Conservation (phyloP, 2,888 invertebrate species). For the Drosophila paramelanica region DNA sequence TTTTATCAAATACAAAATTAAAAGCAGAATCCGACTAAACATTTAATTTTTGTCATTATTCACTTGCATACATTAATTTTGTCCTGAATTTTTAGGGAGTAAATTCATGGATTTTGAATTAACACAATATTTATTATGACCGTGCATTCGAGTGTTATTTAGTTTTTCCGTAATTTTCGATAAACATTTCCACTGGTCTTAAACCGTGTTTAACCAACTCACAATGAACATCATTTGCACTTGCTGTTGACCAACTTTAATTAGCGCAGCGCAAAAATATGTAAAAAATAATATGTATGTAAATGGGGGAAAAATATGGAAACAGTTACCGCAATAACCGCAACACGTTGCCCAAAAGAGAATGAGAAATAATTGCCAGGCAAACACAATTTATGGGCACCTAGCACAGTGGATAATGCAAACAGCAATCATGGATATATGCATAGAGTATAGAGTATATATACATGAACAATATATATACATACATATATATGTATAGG, state of each 20-base stretch:
- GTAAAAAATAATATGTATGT: conserved; percentile 22
- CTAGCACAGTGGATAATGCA: conserved; percentile 7
- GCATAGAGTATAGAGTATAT: background rate
- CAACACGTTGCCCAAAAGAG: conserved; percentile 50
- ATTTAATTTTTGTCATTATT: no score
- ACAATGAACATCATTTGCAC: conserved; percentile 33
- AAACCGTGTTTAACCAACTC: conserved; percentile 15
- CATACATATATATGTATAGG: background rate
- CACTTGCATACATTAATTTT: no score
- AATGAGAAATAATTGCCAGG: conserved; percentile 53
- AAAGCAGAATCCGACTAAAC: no score
- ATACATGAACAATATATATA: background rate
- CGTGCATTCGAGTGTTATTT: background rate
- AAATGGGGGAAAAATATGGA: conserved; percentile 24
- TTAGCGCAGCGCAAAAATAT: conserved; percentile 32
- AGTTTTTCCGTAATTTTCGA: background rate
- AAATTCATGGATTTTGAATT: no score
- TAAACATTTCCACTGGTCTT: conserved; percentile 10
- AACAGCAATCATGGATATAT: conserved; percentile 6
- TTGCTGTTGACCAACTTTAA: conserved; percentile 44
- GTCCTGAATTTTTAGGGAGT: no score
- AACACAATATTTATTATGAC: no score
- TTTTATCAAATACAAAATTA: no score
- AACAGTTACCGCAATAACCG: conserved; percentile 52
- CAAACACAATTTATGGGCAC: conserved; percentile 46